Percentiles rank a stretch among this genome's conserved stretches.
Evolutionary conservation across 2,113 vertebrate species (phyloP).

Genomic region (Apodemus sylvaticus): DNA sequence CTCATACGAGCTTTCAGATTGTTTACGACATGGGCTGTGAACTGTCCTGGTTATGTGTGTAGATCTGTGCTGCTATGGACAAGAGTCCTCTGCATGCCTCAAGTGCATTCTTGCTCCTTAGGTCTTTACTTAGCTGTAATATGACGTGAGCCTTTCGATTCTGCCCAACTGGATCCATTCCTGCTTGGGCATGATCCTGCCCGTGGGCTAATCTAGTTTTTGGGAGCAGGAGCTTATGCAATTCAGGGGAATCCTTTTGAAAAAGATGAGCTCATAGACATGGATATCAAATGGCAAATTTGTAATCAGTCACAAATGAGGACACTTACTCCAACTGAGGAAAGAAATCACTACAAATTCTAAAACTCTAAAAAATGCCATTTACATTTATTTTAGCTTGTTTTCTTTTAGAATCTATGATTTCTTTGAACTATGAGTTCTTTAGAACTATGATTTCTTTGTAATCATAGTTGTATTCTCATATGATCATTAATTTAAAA

Average conservation of each 20-base stretch:
- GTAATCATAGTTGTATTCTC: neutral
- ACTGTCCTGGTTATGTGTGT: neutral
- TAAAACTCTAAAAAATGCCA: neutral
- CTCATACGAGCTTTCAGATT: neutral
- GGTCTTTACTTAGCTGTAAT: neutral
- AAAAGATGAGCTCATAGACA: neutral
- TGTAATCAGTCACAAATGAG: neutral
- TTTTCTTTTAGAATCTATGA: neutral
- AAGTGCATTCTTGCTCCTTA: neutral
- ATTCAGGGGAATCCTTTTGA: neutral
- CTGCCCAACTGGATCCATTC: accelerated
- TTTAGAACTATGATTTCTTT: too few species aligned
- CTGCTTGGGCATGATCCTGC: neutral
- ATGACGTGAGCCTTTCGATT: neutral
- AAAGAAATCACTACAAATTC: neutral
- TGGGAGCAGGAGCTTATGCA: neutral
- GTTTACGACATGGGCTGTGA: neutral
- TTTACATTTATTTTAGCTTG: neutral
- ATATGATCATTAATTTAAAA: neutral
- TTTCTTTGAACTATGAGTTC: too few species aligned
- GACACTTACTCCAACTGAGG: neutral
- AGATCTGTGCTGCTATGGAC: neutral
- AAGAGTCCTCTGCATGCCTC: neutral
- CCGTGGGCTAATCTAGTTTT: neutral
- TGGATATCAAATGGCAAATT: neutral